Conservation (phyloP, 2,797 vertebrate species). For the Gymnothorax reevesii region DNA sequence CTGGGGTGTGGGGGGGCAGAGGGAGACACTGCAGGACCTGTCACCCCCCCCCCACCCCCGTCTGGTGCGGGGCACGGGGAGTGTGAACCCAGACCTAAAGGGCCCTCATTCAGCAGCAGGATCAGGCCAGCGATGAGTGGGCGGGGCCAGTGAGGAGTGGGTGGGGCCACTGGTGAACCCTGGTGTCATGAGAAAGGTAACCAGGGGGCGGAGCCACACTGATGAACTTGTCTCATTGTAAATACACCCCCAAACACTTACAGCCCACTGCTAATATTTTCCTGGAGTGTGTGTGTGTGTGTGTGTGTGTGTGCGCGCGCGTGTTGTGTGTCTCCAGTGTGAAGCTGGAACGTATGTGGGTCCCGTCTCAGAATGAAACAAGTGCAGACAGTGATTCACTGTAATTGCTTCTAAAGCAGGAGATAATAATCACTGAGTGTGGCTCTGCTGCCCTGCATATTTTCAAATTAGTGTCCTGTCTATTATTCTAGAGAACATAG, state of each 20-base stretch:
- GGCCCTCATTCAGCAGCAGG: conserved; percentile 80
- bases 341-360: too few relatives aligned
- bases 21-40: conserved; percentile 62
- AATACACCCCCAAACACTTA: neutral
- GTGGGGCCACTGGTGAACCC: conserved; percentile 29
- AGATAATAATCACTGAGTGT: too few relatives aligned
- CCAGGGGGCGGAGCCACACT: conserved; percentile 52
- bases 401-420: too few relatives aligned
- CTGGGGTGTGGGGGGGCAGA: conserved; percentile 50
- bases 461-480: too few relatives aligned
- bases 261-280: too few relatives aligned
- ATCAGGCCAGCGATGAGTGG: conserved; percentile 62
- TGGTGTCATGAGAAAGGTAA: conserved; percentile 87
- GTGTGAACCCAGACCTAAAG: conserved; percentile 66
- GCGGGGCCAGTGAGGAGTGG: conserved; percentile 16
- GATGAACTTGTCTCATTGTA: conserved; percentile 44
- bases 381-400: too few relatives aligned
- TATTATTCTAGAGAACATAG: too few relatives aligned
- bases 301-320: too few relatives aligned
- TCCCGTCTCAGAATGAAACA: too few relatives aligned
- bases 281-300: too few relatives aligned
- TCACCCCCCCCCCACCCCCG: conserved; percentile 52
- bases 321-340: too few relatives aligned
- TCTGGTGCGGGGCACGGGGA: conserved; percentile 48
- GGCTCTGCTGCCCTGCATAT: too few relatives aligned